Conservation (phyloP, 1,140 invertebrate genomes). For the Brachionus paranguensis region DNA sequence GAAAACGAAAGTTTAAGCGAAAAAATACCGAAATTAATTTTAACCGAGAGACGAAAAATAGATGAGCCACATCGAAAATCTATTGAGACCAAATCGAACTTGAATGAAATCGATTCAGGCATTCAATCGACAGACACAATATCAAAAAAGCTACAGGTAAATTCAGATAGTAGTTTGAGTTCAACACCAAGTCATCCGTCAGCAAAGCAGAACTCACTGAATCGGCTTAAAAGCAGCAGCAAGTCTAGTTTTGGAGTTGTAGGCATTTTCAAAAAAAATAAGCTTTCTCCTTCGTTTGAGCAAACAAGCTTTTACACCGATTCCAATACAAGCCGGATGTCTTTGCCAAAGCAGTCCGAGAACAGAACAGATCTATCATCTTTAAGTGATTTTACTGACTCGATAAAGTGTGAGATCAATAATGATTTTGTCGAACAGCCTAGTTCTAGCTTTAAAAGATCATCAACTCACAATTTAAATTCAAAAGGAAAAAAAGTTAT, state of each 20-base stretch:
- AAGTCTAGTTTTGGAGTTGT: not conserved
- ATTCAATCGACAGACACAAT: not conserved
- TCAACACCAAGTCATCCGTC: not conserved
- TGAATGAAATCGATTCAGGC: not conserved
- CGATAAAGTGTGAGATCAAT: not conserved
- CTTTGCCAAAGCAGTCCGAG: not conserved
- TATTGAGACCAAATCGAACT: not conserved
- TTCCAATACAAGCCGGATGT: not conserved
- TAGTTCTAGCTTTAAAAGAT: not conserved
- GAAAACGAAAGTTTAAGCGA: not conserved
- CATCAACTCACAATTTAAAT: not conserved
- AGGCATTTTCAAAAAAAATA: not conserved
- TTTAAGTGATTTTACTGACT: not conserved
- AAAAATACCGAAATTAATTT: not conserved
- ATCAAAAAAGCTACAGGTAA: not conserved
- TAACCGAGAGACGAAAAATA: not conserved
- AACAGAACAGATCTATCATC: not conserved
- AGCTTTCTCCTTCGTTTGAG: not conserved
- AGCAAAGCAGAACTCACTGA: not conserved
- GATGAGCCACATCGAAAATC: not conserved
- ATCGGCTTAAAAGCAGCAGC: not conserved
- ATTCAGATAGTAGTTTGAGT: constrained; percentile 1
- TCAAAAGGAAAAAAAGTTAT: not conserved
- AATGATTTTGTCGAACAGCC: not conserved
- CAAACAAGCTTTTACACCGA: not conserved